Evolutionary conservation across 2,113 vertebrate genomes (phyloP).

Genomic region (Illadopsis cleaveri): DNA sequence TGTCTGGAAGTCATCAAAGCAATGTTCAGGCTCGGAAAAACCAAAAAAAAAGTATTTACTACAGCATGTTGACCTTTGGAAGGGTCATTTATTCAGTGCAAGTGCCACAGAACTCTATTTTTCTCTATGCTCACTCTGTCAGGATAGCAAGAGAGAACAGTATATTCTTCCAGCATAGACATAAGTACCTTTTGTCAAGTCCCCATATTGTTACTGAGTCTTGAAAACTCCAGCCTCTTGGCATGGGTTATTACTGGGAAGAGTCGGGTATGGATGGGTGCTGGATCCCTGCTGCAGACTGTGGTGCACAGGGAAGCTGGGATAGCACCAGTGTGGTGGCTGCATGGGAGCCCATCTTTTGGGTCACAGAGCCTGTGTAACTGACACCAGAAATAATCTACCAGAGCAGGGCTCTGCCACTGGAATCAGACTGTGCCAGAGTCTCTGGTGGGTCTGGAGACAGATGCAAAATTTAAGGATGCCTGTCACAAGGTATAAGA

Average conservation of each 20-base stretch:
- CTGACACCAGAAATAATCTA: background rate
- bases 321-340: fast-evolving
- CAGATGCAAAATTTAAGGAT: slow-evolving; percentile 9
- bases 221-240: background rate
- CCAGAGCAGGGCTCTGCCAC: background rate
- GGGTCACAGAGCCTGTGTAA: background rate
- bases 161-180: too few relatives aligned
- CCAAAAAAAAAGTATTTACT: fast-evolving
- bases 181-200: background rate
- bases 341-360: fast-evolving
- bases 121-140: background rate
- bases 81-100: background rate
- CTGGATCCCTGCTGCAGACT: background rate
- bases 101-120: background rate
- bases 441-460: background rate
- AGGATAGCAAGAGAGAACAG: background rate
- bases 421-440: background rate
- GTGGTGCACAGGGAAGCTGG: fast-evolving
- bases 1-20: background rate
- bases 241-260: fast-evolving
- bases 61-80: background rate
- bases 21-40: background rate
- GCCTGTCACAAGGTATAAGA: slow-evolving; percentile 18
- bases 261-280: background rate
- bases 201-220: background rate